Evolutionary conservation across 2,888 invertebrate genomes (phyloP).

Genomic region (Merodon equestris): DNA sequence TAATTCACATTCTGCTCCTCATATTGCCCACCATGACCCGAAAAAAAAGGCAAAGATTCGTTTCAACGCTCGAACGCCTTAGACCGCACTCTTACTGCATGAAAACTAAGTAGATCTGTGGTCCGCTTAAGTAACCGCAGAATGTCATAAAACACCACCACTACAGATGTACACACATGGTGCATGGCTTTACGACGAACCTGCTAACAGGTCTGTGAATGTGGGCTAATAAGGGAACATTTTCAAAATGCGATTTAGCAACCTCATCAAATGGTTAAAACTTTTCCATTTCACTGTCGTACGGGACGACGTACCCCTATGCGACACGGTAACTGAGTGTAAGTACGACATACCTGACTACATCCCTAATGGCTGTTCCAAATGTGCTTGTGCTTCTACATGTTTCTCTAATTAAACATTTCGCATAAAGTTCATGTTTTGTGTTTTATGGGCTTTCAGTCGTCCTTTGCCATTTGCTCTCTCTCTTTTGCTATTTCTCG

Average conservation of each 20-base stretch:
- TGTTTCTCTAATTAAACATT: slow-evolving; percentile 63
- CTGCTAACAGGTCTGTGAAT: slow-evolving; percentile 5
- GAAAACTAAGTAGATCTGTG: slow-evolving; percentile 56
- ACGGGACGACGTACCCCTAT: too few relatives aligned
- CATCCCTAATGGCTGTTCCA: slow-evolving; percentile 32
- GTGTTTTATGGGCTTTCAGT: slow-evolving; percentile 43
- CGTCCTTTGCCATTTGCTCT: too few relatives aligned
- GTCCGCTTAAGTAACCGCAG: slow-evolving; percentile 33
- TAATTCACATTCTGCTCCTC: slow-evolving; percentile 3
- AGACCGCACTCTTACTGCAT: slow-evolving; percentile 45
- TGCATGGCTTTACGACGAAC: not conserved
- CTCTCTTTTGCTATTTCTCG: too few relatives aligned
- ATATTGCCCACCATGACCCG: too few relatives aligned
- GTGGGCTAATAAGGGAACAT: slow-evolving; percentile 26
- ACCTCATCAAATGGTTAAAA: slow-evolving; percentile 55
- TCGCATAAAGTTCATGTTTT: slow-evolving; percentile 56
- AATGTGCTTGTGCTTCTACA: slow-evolving; percentile 24
- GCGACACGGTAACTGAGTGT: too few relatives aligned
- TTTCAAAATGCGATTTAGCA: slow-evolving; percentile 42
- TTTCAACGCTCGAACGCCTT: too few relatives aligned
- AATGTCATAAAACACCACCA: slow-evolving; percentile 16
- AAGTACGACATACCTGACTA: slow-evolving; percentile 9
- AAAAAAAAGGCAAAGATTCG: too few relatives aligned
- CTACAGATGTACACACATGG: slow-evolving; percentile 3
- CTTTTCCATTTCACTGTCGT: not conserved